A percentile compares a stretch with the other conserved stretches of the same genome.
These are phyloP conservation scores for Piscicola geometra DNA, from an alignment of 2,888 invertebrate species.

Conservation along the genomic window DNA sequence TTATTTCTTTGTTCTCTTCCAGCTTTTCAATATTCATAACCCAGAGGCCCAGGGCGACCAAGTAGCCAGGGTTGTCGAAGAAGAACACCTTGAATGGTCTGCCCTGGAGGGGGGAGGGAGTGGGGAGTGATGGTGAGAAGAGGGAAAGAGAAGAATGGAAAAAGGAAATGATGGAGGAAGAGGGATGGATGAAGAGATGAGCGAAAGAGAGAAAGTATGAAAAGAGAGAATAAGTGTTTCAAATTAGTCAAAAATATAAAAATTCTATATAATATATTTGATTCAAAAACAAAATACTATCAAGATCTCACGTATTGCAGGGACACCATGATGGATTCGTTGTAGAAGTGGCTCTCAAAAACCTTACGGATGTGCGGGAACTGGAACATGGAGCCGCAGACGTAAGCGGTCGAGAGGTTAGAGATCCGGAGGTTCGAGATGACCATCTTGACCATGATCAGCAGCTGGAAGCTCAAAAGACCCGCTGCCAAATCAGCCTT, in stretches of 20 bases:
- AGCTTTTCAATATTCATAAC: slow-evolving; percentile 5
- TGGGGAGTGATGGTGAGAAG: too few species aligned
- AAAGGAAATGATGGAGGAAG: too few species aligned
- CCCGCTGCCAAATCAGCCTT: slow-evolving; percentile 29
- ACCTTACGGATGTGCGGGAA: neutral
- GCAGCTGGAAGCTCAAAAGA: neutral
- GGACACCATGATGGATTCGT: neutral
- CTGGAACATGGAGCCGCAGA: slow-evolving; percentile 20
- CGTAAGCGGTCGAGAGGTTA: neutral
- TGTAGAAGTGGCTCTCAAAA: slow-evolving; percentile 4
- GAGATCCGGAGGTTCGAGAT: neutral
- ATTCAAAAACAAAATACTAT: too few species aligned
- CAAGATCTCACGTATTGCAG: neutral
- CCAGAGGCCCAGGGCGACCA: slow-evolving; percentile 23
- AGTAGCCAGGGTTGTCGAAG: slow-evolving; percentile 22
- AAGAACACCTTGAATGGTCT: neutral
- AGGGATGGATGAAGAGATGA: too few species aligned
- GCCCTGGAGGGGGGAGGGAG: neutral
- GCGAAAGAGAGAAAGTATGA: too few species aligned
- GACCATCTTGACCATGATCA: neutral
- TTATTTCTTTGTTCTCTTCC: slow-evolving; percentile 1
- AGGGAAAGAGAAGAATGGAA: too few species aligned
- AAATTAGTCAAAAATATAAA: too few species aligned
- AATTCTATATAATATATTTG: too few species aligned
- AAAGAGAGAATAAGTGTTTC: too few species aligned